Percentiles rank a stretch among this genome's conserved stretches.
These are phyloP conservation scores for Caenorhabditis auriculariae DNA, from an alignment of 2,888 invertebrate species.

Conservation along the genomic window DNA sequence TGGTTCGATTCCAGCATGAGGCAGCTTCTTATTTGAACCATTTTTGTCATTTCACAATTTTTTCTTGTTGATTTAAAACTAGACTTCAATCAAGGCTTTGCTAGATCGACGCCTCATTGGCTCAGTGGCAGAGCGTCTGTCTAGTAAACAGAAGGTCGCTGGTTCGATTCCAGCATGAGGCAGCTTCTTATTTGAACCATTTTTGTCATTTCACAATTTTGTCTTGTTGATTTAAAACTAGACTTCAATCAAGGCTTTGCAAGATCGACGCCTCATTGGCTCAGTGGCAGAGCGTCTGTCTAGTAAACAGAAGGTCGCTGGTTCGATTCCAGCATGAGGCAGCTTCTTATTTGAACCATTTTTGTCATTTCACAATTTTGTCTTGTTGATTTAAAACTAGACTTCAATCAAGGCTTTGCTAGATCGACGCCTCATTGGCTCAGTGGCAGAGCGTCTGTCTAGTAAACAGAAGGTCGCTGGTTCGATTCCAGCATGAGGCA, in stretches of 20 bases:
- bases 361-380: no score
- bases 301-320: slow-evolving; percentile 60
- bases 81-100: no score
- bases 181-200: no score
- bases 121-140: slow-evolving; percentile 60
- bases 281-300: slow-evolving; percentile 59
- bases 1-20: slow-evolving; percentile 51
- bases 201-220: no score
- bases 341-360: no score
- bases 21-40: no score
- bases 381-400: no score
- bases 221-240: no score
- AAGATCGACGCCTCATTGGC: slow-evolving; percentile 57
- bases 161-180: slow-evolving; percentile 59
- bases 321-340: slow-evolving; percentile 59
- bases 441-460: slow-evolving; percentile 60
- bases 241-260: no score
- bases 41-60: no score
- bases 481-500: slow-evolving; percentile 59
- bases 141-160: slow-evolving; percentile 61
- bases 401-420: no score
- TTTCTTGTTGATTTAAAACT: no score
- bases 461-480: slow-evolving; percentile 60
- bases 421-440: slow-evolving; percentile 57
- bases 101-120: slow-evolving; percentile 56